Evolutionary conservation across 2,888 invertebrate species (phyloP), one percentile per base, ranked within the genome.

Genomic region (Aplocera efformata): DNA sequence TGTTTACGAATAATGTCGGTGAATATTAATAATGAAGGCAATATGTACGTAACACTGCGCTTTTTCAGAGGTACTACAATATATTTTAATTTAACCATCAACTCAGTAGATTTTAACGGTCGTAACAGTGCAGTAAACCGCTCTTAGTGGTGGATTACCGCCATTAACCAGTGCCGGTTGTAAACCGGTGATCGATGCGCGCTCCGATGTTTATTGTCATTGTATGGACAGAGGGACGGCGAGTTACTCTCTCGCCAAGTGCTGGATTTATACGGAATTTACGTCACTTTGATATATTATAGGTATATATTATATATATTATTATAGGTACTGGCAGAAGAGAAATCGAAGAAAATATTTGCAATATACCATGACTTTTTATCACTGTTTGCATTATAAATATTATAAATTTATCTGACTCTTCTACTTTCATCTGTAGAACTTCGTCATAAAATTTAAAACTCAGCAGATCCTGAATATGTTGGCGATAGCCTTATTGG

Each of bases 121-220:
- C 69, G 72, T 77, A 71, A 78, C 69, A 64, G 61, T 60, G 73
- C 68, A 72, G 71, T 81, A 80, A 81, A 81, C 72, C 72, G 67
- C 62, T 67, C 72, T 78, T 72, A 73, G 73, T 69, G 69, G 74
- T 70, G 81, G 81, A 85, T 85, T 84, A 84, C 82, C 72, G 78
- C 72, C 72, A 81, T 86, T 82, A 84, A 78, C 76, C 66, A 46
- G 63, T 30, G 59, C 63, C 63, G 70, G 82, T 68, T 76, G 78
- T 85, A 83, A 83, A 83, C 70, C 75, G 70, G 58, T 79, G 81
- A 83, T 84, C 75, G 79, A 81, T 78, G 78, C 70, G 58, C 69
- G 57, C 66, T 69, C 65, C 63, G 45, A 72, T 73, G 72, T 72
- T 79, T 75, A 74, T 69, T 70, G 72, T 70, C 73, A 65, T 67